Base-by-base conservation (phyloP, 1,140 invertebrate species). In the Proctacanthus coquilletti region DNA sequence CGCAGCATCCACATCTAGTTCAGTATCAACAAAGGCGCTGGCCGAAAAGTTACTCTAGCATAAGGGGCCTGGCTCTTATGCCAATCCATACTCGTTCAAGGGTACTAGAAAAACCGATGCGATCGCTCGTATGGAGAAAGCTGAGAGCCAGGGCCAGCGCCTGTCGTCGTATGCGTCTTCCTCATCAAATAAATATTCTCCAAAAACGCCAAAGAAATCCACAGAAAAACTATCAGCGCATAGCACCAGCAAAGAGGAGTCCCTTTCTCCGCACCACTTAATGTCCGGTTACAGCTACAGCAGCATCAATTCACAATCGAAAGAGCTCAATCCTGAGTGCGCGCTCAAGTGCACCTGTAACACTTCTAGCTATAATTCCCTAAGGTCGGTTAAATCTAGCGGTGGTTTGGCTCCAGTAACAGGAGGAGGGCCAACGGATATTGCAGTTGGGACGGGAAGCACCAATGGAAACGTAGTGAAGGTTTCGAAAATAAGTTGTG, bases 41-140 rank as follows among this genome's bases (percentile, higher is more conserved):
- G 78, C 74, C 33, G 78, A 82, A 55, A 82, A 81, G 64, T 69
- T 83, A 56, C 77, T 83, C 68, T 83, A 80, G 76, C 76, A 68
- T 65, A 69, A 65, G 65, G 67, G 66, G 56, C 63, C 63, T 64
- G 71, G 70, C 54, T 49, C 36, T 21, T 19, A 27, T 30, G 41
- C 42, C 14, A n/a, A n/a, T n/a, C n/a, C n/a, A n/a, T n/a, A n/a
- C n/a, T n/a, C n/a, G n/a, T n/a, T n/a, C n/a, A n/a, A n/a, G n/a
- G n/a, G n/a, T n/a, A n/a, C n/a, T n/a, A n/a, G n/a, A n/a, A n/a
- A n/a, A n/a, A n/a, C 5, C 18, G 18, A 31, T 5, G 14, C 15
- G 10, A 18, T 18, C 15, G 18, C 34, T 35, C 15, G 34, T 21
- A 13, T 35, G 11, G 34, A 35, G 14, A 35, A 15, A 15, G 34